Conservation (phyloP, 1,140 invertebrate species). For the Drosophila saltans region DNA sequence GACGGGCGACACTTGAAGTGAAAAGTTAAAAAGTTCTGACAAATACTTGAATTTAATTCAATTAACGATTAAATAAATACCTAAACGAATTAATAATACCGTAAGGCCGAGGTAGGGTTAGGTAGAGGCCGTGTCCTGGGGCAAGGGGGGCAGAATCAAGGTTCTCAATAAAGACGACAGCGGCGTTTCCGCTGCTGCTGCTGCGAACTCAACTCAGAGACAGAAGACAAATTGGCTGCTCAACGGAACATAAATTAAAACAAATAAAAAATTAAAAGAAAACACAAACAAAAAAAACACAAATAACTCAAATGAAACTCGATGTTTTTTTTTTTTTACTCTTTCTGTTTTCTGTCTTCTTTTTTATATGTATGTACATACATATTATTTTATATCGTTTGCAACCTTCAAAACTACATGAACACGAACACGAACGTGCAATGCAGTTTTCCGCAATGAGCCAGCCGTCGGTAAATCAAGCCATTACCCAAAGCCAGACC, state of each 20-base stretch:
- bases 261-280: slow-evolving; percentile 12
- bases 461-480: slow-evolving; percentile 50
- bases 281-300: slow-evolving; percentile 33
- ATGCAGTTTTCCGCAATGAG: slow-evolving; percentile 76
- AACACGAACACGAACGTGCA: slow-evolving; percentile 68
- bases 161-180: slow-evolving; percentile 41
- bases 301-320: slow-evolving; percentile 46
- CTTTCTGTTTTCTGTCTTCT: slow-evolving; percentile 12
- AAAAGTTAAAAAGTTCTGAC: slow-evolving; percentile 19
- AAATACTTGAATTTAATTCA: slow-evolving; percentile 30
- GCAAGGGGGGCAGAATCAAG: slow-evolving; percentile 27
- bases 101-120: too few relatives aligned
- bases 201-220: slow-evolving; percentile 33
- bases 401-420: slow-evolving; percentile 61
- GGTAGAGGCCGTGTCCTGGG: too few relatives aligned
- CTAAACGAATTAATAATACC: slow-evolving; percentile 40
- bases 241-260: slow-evolving; percentile 59
- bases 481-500: slow-evolving; percentile 1
- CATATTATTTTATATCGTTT: slow-evolving; percentile 52
- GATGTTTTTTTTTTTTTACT: slow-evolving; percentile 35
- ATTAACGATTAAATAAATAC: slow-evolving; percentile 42
- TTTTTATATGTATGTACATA: slow-evolving; percentile 1
- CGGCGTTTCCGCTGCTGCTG: slow-evolving; percentile 59
- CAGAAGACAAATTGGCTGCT: slow-evolving; percentile 70
- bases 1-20: slow-evolving; percentile 5